Percentiles rank a stretch among this genome's conserved stretches.
phyloP scores from a whole-genome alignment of 2,797 vertebrate genomes.

The Pagetopsis macropterus region DNA sequence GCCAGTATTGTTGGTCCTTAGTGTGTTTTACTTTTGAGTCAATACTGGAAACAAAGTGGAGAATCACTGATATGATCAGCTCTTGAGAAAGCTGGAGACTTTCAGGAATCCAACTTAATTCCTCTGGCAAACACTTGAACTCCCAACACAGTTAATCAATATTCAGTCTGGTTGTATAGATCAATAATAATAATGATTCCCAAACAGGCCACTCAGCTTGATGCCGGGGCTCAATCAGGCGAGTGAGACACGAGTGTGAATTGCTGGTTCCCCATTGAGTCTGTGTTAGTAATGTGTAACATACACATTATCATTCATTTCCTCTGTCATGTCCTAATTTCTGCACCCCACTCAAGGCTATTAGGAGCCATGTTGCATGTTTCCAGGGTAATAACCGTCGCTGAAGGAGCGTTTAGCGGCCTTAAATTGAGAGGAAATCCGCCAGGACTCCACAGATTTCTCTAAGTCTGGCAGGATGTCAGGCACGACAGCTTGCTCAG shows the following conservation, averaged over 20 bases:
- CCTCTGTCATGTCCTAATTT: slow-evolving; percentile 12
- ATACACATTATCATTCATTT: slow-evolving; percentile 17
- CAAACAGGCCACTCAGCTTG: too few relatives aligned
- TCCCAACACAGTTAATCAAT: slow-evolving; percentile 18
- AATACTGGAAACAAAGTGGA: slow-evolving; percentile 1
- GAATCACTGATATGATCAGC: not conserved
- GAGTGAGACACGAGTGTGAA: not conserved
- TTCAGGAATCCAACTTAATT: slow-evolving; percentile 21
- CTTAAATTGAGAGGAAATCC: slow-evolving; percentile 32
- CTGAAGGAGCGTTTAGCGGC: slow-evolving; percentile 48
- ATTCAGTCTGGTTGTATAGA: slow-evolving; percentile 6
- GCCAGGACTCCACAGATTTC: slow-evolving; percentile 63
- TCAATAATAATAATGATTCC: not conserved
- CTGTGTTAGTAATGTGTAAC: slow-evolving; percentile 19
- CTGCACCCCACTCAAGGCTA: slow-evolving; percentile 58
- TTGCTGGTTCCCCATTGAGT: slow-evolving; percentile 13
- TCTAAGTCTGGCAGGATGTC: slow-evolving; percentile 77
- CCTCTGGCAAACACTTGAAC: not conserved
- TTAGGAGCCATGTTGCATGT: slow-evolving; percentile 16
- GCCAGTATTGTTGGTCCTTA: slow-evolving; percentile 3
- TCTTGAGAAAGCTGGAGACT: not conserved
- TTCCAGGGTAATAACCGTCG: slow-evolving; percentile 39
- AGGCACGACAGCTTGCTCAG: slow-evolving; percentile 76
- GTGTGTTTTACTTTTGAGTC: slow-evolving; percentile 41
- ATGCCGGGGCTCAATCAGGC: too few relatives aligned